A percentile compares a stretch with the other conserved stretches of the same genome.
These are phyloP conservation scores for Threskiornis aethiopicus DNA, from an alignment of 2,797 vertebrate genomes.

Conservation along the genomic window DNA sequence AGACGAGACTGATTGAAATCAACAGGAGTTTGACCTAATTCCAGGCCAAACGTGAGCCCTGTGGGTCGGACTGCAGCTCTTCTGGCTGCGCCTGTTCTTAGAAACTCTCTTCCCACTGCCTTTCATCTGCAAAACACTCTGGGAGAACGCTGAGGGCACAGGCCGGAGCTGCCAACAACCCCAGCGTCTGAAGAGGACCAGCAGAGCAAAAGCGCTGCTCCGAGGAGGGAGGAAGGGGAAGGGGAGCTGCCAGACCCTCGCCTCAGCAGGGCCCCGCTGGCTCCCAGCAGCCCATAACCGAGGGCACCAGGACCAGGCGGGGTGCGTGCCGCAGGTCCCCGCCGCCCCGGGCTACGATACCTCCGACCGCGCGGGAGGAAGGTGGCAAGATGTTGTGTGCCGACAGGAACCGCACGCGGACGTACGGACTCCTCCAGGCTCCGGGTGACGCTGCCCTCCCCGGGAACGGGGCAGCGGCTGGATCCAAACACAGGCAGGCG, in stretches of 20 bases:
- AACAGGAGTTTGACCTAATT: conserved; percentile 26
- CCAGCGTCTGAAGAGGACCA: background rate
- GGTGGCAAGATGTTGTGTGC: background rate
- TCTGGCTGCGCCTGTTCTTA: background rate
- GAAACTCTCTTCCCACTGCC: background rate
- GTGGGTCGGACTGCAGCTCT: background rate
- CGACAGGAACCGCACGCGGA: background rate
- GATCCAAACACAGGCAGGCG: background rate
- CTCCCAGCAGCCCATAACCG: background rate
- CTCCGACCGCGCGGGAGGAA: background rate
- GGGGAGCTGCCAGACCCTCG: background rate
- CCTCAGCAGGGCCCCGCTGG: background rate
- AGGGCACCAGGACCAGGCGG: background rate
- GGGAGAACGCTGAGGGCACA: background rate
- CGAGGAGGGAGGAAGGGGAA: background rate
- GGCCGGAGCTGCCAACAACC: background rate
- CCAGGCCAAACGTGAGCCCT: background rate
- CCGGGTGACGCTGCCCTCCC: background rate
- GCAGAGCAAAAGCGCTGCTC: background rate
- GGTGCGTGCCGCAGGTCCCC: background rate
- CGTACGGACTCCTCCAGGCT: background rate
- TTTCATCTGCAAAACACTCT: conserved; percentile 24
- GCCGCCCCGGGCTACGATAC: background rate
- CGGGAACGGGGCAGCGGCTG: background rate
- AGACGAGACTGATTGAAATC: background rate